Evolutionary conservation across 2,888 invertebrate species (phyloP), one percentile per base, ranked within the genome.

Genomic region (Opisthograptis luteolata): DNA sequence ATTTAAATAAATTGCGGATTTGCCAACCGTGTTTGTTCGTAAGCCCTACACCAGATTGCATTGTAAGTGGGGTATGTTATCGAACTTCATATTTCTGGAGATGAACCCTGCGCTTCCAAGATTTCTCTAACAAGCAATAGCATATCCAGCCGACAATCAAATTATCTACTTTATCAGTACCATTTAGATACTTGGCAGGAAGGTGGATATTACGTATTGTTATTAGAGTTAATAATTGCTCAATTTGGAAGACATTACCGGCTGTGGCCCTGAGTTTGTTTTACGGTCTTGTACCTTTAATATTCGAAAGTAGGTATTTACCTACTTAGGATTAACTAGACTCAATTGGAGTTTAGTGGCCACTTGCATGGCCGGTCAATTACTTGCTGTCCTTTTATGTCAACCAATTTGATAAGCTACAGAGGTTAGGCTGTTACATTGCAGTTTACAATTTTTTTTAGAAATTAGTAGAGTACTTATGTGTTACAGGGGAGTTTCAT

Each of bases 241-340:
- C 40, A 51, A 45, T 52, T 52, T 39, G 41, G 46, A 39, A 52
- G 46, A 52, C 46, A 52, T 44, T 50, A 52, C 8, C 42, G 7
- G 25, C 46, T 2, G 42, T 39, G 52, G 47, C 52, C 52, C 36
- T 52, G 52, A 52, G 52, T 43, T 47, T 39, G 39, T 43, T 52
- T 52, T 42, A 46, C 47, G 52, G 37, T 52, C 46, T 51, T 45
- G 50, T 51, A 45, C 46, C 40, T 52, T 52, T 47, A 39, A 43
- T 35, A 43, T 52, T 47, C 34, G 52, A 52, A 52, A 52, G 52
- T 37, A 51, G 20, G 31, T 31, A 30, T n/a, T 40, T 40, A 40
- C 39, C 39, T 34, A 50, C 50, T 50, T 50, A 44, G 42, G 31
- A 37, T 36, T 37, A 36, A 42, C 27, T 43, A 30, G 13, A 19